Base-by-base conservation (phyloP, 2,797 vertebrate genomes). In the Syngnathus acus region DNA sequence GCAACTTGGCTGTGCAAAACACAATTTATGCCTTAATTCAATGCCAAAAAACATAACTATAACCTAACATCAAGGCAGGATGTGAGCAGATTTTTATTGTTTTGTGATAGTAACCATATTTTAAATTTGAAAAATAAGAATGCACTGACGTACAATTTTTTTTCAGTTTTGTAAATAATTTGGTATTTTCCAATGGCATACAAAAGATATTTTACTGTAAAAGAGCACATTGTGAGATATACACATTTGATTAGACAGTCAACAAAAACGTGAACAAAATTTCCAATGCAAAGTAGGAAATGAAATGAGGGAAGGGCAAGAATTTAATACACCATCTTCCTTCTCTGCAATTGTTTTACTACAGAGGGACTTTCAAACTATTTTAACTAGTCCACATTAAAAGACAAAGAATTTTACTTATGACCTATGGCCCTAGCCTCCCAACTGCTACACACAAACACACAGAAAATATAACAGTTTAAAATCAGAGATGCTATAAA, bases 161-260 rank as follows among this genome's bases (percentile, higher is more conserved):
- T 47, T 47, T 47, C 45, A 13, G 32, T 4, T 4, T 32, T 32
- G 32, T 32, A 32, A 32, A 32, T 32, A 32, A 26, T 53, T 47
- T 9, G 54, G 72, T 55, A 37, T 32, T 32, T 32, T 32, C 32
- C 32, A 67, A 66, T 72, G 59, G 74, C 74, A 81, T 88, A 89
- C 70, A 88, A 90, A 90, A 87, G 80, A 82, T 85, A 79, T 81
- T 88, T 86, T 78, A 81, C 76, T 86, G 83, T 84, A 86, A 88
- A 89, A 88, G 81, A 77, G 72, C 69, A 83, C 67, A 50, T 68
- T 68, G 75, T 67, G 65, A 77, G 71, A 78, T 84, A 84, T 79
- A 74, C 78, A 87, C 78, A 87, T 60, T 71, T 68, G 54, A 72
- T 62, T 42, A 23, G 59, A 43, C 32, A 43, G 13, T 21, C 13